Percentiles rank a stretch among this genome's conserved stretches.
These are phyloP conservation scores for Dione vanillae DNA, from an alignment of 2,888 invertebrate species.

Conservation along the genomic window DNA sequence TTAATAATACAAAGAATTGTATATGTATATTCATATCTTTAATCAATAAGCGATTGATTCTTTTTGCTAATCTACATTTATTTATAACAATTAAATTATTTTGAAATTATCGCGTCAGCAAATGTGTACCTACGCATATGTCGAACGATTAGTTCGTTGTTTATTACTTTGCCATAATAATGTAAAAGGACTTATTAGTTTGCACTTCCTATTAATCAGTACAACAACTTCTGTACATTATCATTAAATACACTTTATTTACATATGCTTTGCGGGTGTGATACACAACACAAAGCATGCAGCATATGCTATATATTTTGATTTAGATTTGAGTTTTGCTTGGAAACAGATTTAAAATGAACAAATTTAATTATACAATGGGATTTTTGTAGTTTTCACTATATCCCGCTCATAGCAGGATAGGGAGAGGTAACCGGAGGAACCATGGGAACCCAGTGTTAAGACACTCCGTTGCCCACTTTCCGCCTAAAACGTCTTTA, in stretches of 20 bases:
- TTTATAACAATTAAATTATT: not conserved
- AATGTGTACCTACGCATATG: not conserved
- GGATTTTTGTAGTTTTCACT: too few species aligned
- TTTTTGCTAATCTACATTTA: not conserved
- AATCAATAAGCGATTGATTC: not conserved
- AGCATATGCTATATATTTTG: too few species aligned
- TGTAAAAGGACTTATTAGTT: conserved; percentile 18
- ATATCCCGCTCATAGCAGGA: too few species aligned
- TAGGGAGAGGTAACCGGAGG: too few species aligned
- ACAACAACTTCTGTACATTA: conserved; percentile 19
- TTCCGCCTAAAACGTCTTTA: too few species aligned
- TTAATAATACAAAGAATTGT: too few species aligned
- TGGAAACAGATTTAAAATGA: too few species aligned
- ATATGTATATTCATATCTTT: not conserved
- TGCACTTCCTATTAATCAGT: conserved; percentile 15
- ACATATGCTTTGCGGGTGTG: conserved; percentile 3
- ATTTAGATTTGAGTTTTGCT: too few species aligned
- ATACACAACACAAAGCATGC: too few species aligned
- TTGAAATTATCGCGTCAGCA: not conserved
- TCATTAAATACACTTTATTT: conserved; percentile 16
- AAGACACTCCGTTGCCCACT: too few species aligned
- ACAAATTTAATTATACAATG: too few species aligned
- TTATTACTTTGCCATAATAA: not conserved
- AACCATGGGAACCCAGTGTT: too few species aligned
- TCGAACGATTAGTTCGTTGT: not conserved